Conservation (phyloP, 2,797 vertebrate species). For the Falco rusticolus region DNA sequence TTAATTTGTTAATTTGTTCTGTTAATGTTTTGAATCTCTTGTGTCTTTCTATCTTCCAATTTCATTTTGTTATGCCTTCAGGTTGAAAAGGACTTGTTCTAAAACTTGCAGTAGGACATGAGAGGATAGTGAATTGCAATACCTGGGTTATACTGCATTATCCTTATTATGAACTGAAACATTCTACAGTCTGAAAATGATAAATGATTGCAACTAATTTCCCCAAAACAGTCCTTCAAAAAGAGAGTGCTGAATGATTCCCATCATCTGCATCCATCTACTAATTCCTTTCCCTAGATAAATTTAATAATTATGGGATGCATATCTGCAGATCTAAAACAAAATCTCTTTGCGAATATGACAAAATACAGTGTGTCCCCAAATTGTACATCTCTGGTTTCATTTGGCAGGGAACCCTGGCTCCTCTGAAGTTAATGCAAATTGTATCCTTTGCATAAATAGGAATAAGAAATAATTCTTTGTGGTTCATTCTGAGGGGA, state of each 20-base stretch:
- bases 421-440: neutral
- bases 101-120: neutral
- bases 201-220: neutral
- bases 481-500: neutral
- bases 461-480: neutral
- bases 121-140: neutral
- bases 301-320: neutral
- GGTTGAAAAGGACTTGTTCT: neutral
- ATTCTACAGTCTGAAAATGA: neutral
- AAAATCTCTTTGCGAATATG: neutral
- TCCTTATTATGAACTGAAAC: neutral
- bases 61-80: neutral
- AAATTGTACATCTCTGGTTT: neutral
- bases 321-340: neutral
- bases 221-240: neutral
- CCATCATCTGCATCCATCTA: neutral
- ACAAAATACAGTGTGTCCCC: neutral
- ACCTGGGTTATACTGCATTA: neutral
- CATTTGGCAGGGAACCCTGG: neutral
- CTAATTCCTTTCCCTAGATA: neutral
- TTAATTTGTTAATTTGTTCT: neutral
- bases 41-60: neutral
- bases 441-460: neutral
- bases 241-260: neutral
- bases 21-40: neutral